A percentile compares a stretch with the other conserved stretches of the same genome.
These are phyloP conservation scores for Picus viridis DNA, from an alignment of 2,797 vertebrate genomes.

Conservation along the genomic window DNA sequence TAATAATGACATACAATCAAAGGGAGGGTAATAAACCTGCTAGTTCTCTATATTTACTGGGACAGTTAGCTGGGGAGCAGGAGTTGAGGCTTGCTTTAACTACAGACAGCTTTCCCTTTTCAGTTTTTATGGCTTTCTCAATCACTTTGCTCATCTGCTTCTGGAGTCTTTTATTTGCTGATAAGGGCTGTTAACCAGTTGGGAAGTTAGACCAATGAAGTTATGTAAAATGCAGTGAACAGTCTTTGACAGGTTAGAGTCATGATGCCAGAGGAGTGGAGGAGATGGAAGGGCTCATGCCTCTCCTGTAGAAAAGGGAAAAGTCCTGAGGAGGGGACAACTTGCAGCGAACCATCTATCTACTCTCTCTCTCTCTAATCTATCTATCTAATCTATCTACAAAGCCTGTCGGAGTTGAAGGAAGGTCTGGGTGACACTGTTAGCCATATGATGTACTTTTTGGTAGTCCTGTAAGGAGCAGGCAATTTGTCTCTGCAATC, in stretches of 20 bases:
- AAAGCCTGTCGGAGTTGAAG: not conserved
- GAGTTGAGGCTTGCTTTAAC: slow-evolving; percentile 57
- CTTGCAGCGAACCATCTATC: not conserved
- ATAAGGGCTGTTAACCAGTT: slow-evolving; percentile 64
- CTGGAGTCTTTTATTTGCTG: slow-evolving; percentile 71
- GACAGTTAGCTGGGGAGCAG: slow-evolving; percentile 49
- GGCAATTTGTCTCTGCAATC: too few species aligned
- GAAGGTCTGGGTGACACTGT: not conserved
- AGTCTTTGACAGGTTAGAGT: not conserved
- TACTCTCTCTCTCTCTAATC: too few species aligned
- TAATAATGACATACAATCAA: slow-evolving; percentile 71
- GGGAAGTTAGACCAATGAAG: slow-evolving; percentile 60
- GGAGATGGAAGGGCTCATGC: not conserved
- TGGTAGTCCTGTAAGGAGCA: too few species aligned
- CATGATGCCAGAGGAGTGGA: not conserved
- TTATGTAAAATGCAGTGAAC: not conserved
- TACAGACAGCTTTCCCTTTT: slow-evolving; percentile 48
- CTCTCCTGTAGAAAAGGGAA: not conserved
- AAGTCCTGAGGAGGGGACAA: not conserved
- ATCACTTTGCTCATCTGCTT: slow-evolving; percentile 65
- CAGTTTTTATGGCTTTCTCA: slow-evolving; percentile 70
- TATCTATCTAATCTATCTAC: not conserved
- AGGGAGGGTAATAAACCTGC: slow-evolving; percentile 60
- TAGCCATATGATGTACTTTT: not conserved
- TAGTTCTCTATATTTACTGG: slow-evolving; percentile 61